phyloP scores from a whole-genome alignment of 2,888 invertebrate species.

The Harpalus rubripes region DNA sequence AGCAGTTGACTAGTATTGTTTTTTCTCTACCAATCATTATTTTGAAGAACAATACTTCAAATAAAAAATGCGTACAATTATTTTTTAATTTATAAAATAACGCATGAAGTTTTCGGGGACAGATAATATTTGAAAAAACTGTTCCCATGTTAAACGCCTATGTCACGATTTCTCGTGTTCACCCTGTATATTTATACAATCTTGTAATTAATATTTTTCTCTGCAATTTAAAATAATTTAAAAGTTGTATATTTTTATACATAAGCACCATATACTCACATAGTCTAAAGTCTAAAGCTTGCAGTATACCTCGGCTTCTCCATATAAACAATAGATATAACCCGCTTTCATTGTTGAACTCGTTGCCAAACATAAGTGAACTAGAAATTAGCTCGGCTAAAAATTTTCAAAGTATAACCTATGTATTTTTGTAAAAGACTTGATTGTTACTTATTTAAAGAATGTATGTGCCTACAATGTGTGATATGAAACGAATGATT shows the following conservation, averaged over 20 bases:
- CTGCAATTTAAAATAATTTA: conserved; percentile 2
- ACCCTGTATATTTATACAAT: not conserved
- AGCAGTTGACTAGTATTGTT: too few relatives aligned
- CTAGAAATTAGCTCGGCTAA: conserved; percentile 13
- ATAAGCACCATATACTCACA: conserved; percentile 12
- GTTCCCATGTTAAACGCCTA: too few relatives aligned
- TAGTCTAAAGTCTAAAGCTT: conserved; percentile 11
- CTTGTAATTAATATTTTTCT: not conserved
- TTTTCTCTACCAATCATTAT: too few relatives aligned
- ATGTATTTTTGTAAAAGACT: conserved; percentile 11
- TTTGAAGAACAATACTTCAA: too few relatives aligned
- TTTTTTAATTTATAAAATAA: too few relatives aligned
- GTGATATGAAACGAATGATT: conserved; percentile 19
- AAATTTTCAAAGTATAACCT: conserved; percentile 38
- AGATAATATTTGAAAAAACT: too few relatives aligned
- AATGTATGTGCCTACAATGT: not conserved
- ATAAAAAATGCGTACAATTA: too few relatives aligned
- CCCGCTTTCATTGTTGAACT: conserved; percentile 31
- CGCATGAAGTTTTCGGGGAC: too few relatives aligned
- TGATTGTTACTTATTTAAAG: conserved; percentile 26
- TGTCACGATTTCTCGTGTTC: too few relatives aligned
- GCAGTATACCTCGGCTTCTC: conserved; percentile 14
- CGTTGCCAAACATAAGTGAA: conserved; percentile 23
- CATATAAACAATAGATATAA: conserved; percentile 26
- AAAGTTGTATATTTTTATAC: not conserved